A percentile compares a stretch with the other conserved stretches of the same genome.
These are phyloP conservation scores for Euplagia quadripunctaria DNA, from an alignment of 2,888 invertebrate species.

Conservation along the genomic window DNA sequence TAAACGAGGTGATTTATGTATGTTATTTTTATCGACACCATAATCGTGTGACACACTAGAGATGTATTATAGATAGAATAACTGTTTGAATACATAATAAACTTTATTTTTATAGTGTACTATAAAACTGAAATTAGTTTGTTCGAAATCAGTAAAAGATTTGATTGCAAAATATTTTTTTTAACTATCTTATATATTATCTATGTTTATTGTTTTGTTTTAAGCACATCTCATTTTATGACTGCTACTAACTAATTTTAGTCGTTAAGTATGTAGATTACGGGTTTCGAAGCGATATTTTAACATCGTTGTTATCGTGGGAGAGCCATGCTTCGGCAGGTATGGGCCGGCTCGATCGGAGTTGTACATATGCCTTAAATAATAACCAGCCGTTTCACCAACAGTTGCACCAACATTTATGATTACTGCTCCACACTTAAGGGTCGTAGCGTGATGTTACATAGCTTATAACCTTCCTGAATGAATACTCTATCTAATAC, in stretches of 20 bases:
- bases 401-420: too few relatives aligned
- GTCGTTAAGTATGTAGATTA: too few relatives aligned
- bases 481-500: too few relatives aligned
- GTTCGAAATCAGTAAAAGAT: slow-evolving; percentile 1
- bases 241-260: not conserved
- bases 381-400: too few relatives aligned
- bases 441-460: too few relatives aligned
- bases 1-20: slow-evolving; percentile 6
- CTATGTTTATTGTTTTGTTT: not conserved
- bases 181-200: not conserved
- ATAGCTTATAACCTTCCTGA: too few relatives aligned
- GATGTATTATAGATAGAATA: not conserved
- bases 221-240: not conserved
- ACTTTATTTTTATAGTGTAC: not conserved
- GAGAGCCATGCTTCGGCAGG: too few relatives aligned
- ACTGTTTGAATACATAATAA: slow-evolving; percentile 8
- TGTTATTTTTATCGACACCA: not conserved
- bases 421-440: too few relatives aligned
- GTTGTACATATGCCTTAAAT: too few relatives aligned
- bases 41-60: slow-evolving; percentile 1
- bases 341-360: too few relatives aligned
- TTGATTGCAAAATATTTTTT: not conserved
- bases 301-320: too few relatives aligned
- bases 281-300: too few relatives aligned
- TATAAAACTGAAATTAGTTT: slow-evolving; percentile 6